phyloP scores from a whole-genome alignment of 2,113 vertebrate genomes.

The Hippocampus mohnikei region DNA sequence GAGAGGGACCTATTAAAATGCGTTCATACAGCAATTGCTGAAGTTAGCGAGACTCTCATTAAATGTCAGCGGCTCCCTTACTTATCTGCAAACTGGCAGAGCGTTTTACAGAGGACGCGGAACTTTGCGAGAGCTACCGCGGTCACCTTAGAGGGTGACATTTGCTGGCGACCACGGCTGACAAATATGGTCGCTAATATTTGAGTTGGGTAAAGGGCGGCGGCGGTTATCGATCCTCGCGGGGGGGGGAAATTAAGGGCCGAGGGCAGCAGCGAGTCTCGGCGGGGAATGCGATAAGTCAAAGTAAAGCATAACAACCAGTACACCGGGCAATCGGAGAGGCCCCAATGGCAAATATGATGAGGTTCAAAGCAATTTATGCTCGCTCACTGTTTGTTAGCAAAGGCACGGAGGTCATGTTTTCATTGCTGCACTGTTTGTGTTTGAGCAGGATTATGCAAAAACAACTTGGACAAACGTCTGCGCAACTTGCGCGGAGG shows the following conservation, averaged over 20 bases:
- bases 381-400: not conserved
- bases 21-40: conserved; percentile 58
- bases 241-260: conserved; percentile 20
- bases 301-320: conserved; percentile 16
- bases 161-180: conserved; percentile 36
- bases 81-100: conserved; percentile 56
- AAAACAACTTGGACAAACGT: not conserved
- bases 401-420: not conserved
- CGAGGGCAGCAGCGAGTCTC: conserved; percentile 3
- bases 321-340: not conserved
- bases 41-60: conserved; percentile 55
- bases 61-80: conserved; percentile 62
- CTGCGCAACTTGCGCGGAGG: not conserved
- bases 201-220: conserved; percentile 15
- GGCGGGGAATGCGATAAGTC: not conserved
- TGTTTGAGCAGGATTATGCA: not conserved
- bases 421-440: not conserved
- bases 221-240: conserved; percentile 25
- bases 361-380: not conserved
- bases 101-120: conserved; percentile 46
- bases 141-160: conserved; percentile 46
- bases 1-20: conserved; percentile 66
- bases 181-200: conserved; percentile 18
- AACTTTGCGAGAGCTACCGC: conserved; percentile 38
- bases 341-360: conserved; percentile 5